These are phyloP conservation scores for Pangasius krempfi DNA, from an alignment of 2,797 vertebrate species.

Conservation along the genomic window DNA sequence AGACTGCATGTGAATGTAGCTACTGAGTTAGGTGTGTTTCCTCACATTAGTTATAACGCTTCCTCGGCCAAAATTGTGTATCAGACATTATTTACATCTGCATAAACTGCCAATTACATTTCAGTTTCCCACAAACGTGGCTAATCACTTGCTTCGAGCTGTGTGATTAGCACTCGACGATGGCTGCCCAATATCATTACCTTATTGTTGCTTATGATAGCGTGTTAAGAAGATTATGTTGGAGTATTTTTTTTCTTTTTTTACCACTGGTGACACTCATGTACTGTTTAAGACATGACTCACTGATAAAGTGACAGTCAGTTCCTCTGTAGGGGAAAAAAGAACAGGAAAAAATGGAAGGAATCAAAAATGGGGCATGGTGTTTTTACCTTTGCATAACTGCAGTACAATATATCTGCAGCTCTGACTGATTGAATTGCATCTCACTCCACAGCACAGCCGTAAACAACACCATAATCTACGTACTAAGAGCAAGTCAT, in stretches of 20 bases:
- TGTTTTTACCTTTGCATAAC: slow-evolving; percentile 56
- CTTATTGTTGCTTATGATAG: slow-evolving; percentile 66
- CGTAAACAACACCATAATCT: slow-evolving; percentile 54
- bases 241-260: slow-evolving; percentile 48
- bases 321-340: not conserved
- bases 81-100: slow-evolving; percentile 52
- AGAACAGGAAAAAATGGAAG: not conserved
- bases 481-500: slow-evolving; percentile 27
- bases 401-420: slow-evolving; percentile 54
- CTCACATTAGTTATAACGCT: slow-evolving; percentile 6
- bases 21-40: not conserved
- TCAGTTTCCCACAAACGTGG: slow-evolving; percentile 61
- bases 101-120: slow-evolving; percentile 66
- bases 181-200: slow-evolving; percentile 64
- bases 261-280: not conserved
- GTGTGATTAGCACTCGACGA: slow-evolving; percentile 65
- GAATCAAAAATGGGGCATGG: slow-evolving; percentile 50
- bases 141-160: slow-evolving; percentile 65
- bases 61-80: slow-evolving; percentile 31
- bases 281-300: slow-evolving; percentile 32
- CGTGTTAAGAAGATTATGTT: slow-evolving; percentile 62
- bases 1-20: not conserved
- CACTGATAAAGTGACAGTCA: slow-evolving; percentile 4
- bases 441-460: slow-evolving; percentile 46
- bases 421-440: slow-evolving; percentile 59